Percentiles rank a stretch among this genome's conserved stretches.
phyloP scores from a whole-genome alignment of 1,140 invertebrate species.

The Euborellia annulipes region DNA sequence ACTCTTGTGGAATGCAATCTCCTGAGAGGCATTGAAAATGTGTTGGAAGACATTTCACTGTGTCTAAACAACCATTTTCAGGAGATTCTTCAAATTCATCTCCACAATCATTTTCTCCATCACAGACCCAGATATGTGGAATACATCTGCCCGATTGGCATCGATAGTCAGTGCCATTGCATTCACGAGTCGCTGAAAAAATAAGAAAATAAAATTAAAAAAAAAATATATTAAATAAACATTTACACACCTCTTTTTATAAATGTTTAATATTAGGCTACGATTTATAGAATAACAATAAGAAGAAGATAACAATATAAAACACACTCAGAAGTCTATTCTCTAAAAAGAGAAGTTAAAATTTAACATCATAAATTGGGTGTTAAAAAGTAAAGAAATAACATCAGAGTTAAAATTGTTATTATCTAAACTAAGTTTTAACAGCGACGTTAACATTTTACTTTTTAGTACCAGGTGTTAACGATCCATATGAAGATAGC shows the following conservation, averaged over 20 bases:
- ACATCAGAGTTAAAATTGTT: no score
- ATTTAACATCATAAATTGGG: no score
- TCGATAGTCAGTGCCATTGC: slow-evolving; percentile 34
- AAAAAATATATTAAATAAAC: slow-evolving; percentile 4
- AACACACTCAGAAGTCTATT: no score
- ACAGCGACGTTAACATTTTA: no score
- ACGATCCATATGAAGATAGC: no score
- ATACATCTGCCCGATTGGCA: slow-evolving; percentile 57
- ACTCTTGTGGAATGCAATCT: slow-evolving; percentile 23
- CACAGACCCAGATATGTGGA: slow-evolving; percentile 52
- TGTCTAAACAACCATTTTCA: slow-evolving; percentile 13
- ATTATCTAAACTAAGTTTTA: no score
- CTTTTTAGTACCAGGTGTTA: no score
- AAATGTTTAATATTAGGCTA: background rate
- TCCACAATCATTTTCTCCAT: slow-evolving; percentile 49
- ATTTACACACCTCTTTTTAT: no score
- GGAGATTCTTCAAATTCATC: slow-evolving; percentile 39
- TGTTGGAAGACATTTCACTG: slow-evolving; percentile 22
- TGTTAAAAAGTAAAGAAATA: no score
- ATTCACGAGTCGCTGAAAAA: slow-evolving; percentile 26
- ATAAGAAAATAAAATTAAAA: slow-evolving; percentile 1
- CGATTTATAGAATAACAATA: background rate
- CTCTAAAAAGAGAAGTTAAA: no score
- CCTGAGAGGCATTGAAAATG: slow-evolving; percentile 28
- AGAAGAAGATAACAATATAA: no score